phyloP scores from a whole-genome alignment of 2,888 invertebrate genomes.

The Synergus laeviventris region DNA sequence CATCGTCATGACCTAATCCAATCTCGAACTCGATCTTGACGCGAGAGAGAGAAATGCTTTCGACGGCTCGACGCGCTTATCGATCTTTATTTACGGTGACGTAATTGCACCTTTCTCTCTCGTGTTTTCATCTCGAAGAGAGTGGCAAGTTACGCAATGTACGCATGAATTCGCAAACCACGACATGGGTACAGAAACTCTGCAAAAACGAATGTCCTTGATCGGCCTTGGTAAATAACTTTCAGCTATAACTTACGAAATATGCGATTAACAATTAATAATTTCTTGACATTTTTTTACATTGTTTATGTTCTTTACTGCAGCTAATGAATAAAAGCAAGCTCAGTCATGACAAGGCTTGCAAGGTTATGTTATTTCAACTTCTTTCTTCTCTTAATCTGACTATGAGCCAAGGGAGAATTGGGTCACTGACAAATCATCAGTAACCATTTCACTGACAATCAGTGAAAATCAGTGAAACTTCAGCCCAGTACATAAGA shows the following conservation, averaged over 20 bases:
- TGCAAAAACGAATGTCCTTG: slow-evolving; percentile 27
- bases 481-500: too few relatives aligned
- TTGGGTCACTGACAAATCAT: too few relatives aligned
- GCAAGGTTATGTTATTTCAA: not conserved
- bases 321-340: not conserved
- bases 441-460: too few relatives aligned
- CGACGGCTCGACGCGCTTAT: slow-evolving; percentile 57
- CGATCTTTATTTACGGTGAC: slow-evolving; percentile 68
- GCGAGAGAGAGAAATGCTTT: slow-evolving; percentile 59
- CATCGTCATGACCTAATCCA: slow-evolving; percentile 63
- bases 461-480: too few relatives aligned
- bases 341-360: not conserved
- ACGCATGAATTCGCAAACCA: slow-evolving; percentile 54
- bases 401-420: too few relatives aligned
- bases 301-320: not conserved
- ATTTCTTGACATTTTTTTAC: not conserved
- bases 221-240: slow-evolving; percentile 38
- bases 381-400: not conserved
- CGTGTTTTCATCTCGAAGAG: slow-evolving; percentile 57
- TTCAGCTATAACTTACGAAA: slow-evolving; percentile 4
- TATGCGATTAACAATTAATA: not conserved
- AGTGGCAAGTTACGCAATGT: slow-evolving; percentile 55
- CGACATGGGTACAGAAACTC: slow-evolving; percentile 1
- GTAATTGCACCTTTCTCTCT: slow-evolving; percentile 67
- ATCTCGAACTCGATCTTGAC: slow-evolving; percentile 52